Evolutionary conservation across 2,113 vertebrate genomes (phyloP).

Genomic region (Varanus salvator): DNA sequence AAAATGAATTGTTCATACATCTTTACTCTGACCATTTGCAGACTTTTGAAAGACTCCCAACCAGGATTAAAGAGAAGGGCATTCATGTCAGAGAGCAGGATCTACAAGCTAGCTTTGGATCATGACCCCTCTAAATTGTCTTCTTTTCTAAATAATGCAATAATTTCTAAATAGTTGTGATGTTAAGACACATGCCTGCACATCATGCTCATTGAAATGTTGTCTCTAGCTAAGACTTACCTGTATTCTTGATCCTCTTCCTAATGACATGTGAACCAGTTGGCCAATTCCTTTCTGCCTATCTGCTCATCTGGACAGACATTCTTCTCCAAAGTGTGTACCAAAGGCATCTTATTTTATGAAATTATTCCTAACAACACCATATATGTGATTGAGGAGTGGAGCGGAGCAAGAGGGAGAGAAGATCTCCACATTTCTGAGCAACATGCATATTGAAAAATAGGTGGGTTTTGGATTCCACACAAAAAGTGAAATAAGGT

Average conservation of each 20-base stretch:
- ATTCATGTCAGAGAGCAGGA: background rate
- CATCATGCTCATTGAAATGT: no score
- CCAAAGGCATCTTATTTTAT: background rate
- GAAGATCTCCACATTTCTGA: background rate
- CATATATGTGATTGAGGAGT: no score
- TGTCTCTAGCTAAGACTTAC: background rate
- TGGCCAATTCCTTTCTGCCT: background rate
- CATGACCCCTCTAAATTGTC: background rate
- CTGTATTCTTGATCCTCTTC: background rate
- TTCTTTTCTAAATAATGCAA: background rate
- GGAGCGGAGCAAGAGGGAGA: background rate
- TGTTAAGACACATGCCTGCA: no score
- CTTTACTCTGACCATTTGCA: background rate
- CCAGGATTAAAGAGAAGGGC: background rate
- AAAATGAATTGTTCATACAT: no score
- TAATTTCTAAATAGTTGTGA: no score
- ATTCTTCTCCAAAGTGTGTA: background rate
- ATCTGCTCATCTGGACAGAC: background rate
- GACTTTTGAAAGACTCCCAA: background rate
- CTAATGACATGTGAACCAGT: background rate
- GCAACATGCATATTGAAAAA: constrained; percentile 34
- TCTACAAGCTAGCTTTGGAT: no score
- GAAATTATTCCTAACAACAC: background rate
- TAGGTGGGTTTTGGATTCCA: constrained; percentile 21
- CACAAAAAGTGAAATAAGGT: constrained; percentile 60